Percentiles rank a stretch among this genome's conserved stretches.
Evolutionary conservation across 2,113 vertebrate species (phyloP).

Genomic region (Serilophus lunatus): DNA sequence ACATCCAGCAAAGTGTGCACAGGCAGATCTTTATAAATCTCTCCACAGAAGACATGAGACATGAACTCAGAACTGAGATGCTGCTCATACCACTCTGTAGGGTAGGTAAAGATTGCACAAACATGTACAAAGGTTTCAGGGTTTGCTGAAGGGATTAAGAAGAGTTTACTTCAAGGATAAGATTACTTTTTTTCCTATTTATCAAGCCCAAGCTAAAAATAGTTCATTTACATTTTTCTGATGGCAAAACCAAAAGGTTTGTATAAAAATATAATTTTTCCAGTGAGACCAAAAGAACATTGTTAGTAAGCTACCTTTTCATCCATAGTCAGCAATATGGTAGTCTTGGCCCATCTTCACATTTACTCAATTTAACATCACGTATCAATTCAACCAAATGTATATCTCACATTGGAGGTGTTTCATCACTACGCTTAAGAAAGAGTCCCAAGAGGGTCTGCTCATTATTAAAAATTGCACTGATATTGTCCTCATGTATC

Average conservation of each 20-base stretch:
- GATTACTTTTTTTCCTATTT: too few species aligned
- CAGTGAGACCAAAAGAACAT: background rate
- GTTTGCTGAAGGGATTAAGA: background rate
- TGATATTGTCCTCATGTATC: background rate
- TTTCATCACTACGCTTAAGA: conserved; percentile 9
- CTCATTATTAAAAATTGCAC: conserved; percentile 22
- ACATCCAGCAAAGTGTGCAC: background rate
- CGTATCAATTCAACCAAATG: background rate
- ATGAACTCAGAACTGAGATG: background rate
- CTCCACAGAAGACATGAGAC: background rate
- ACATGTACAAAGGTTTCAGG: background rate
- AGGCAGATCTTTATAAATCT: background rate
- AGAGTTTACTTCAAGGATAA: background rate
- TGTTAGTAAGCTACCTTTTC: background rate
- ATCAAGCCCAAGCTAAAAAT: background rate
- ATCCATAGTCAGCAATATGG: background rate
- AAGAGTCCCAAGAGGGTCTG: background rate
- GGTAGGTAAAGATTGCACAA: background rate
- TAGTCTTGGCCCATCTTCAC: background rate
- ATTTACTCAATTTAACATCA: background rate
- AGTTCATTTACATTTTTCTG: background rate
- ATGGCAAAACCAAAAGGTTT: background rate
- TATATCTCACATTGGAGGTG: conserved; percentile 12
- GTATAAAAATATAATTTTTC: background rate
- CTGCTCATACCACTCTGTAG: background rate